phyloP scores from a whole-genome alignment of 2,113 vertebrate species.

The Athene noctua region DNA sequence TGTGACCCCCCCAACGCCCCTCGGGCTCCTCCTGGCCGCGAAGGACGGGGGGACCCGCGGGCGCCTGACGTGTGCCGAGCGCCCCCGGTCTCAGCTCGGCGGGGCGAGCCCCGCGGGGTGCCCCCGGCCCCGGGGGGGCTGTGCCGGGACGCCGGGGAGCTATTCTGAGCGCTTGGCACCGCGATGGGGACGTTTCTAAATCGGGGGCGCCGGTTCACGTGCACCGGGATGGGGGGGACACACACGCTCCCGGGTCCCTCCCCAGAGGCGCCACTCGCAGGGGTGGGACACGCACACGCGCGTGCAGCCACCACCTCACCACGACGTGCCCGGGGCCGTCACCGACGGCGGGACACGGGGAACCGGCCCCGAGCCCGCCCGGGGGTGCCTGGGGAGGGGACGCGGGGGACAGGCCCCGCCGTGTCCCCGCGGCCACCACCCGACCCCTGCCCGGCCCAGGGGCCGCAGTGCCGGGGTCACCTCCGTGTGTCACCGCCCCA shows the following conservation, averaged over 20 bases:
- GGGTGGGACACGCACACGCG: no score
- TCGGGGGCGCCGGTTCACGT: slow-evolving; percentile 36
- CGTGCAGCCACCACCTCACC: background rate
- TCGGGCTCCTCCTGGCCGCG: background rate
- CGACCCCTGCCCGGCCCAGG: background rate
- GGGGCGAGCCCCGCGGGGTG: background rate
- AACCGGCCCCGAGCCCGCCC: background rate
- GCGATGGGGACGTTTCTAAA: slow-evolving; percentile 48
- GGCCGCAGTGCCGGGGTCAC: background rate
- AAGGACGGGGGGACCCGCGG: background rate
- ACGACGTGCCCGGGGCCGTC: background rate
- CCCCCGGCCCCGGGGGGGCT: background rate
- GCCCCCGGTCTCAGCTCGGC: background rate
- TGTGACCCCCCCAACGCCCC: background rate
- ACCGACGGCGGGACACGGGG: background rate
- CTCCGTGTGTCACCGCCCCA: background rate
- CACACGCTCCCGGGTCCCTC: background rate
- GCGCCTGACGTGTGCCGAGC: fast-evolving
- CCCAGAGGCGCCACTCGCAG: background rate
- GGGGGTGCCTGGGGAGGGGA: background rate
- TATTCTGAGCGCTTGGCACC: slow-evolving; percentile 49
- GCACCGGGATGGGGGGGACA: background rate
- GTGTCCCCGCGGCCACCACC: background rate
- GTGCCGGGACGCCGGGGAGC: background rate
- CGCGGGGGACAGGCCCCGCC: fast-evolving